Conservation (phyloP, 2,888 invertebrate genomes). For the Philereme vetulata region DNA sequence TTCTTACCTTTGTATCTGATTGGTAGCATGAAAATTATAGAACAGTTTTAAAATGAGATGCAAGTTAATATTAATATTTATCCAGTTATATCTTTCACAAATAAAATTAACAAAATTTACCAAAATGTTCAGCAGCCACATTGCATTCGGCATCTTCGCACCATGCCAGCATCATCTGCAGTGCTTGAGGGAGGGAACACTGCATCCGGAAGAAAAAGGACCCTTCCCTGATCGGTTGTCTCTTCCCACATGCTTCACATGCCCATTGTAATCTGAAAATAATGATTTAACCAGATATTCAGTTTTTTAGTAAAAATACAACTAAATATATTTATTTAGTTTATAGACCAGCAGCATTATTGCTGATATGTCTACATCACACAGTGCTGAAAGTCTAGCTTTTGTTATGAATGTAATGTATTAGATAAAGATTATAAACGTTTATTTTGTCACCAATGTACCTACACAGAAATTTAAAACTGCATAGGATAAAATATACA, state of each 20-base stretch:
- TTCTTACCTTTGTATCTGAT: constrained; percentile 52
- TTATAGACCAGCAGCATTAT: too few species aligned
- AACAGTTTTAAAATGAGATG: constrained; percentile 7
- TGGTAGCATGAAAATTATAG: constrained; percentile 56
- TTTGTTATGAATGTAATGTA: not conserved
- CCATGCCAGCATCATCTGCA: constrained; percentile 86
- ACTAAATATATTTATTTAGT: too few species aligned
- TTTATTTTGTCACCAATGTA: too few species aligned
- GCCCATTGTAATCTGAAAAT: constrained; percentile 69
- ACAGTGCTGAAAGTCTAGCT: too few species aligned
- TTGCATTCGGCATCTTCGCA: constrained; percentile 84
- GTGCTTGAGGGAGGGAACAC: constrained; percentile 84
- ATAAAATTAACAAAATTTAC: constrained; percentile 55
- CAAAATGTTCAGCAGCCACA: constrained; percentile 78
- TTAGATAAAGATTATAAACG: not conserved
- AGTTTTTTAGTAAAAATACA: too few species aligned
- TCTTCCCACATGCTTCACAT: constrained; percentile 66
- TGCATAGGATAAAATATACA: too few species aligned
- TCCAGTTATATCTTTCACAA: too few species aligned
- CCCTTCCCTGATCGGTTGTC: constrained; percentile 64
- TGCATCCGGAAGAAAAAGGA: constrained; percentile 86
- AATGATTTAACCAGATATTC: not conserved
- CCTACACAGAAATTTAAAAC: too few species aligned
- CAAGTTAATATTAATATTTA: too few species aligned
- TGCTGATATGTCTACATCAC: too few species aligned